These are phyloP conservation scores for Squalus acanthias DNA, from an alignment of 2,797 vertebrate species.

Conservation along the genomic window DNA sequence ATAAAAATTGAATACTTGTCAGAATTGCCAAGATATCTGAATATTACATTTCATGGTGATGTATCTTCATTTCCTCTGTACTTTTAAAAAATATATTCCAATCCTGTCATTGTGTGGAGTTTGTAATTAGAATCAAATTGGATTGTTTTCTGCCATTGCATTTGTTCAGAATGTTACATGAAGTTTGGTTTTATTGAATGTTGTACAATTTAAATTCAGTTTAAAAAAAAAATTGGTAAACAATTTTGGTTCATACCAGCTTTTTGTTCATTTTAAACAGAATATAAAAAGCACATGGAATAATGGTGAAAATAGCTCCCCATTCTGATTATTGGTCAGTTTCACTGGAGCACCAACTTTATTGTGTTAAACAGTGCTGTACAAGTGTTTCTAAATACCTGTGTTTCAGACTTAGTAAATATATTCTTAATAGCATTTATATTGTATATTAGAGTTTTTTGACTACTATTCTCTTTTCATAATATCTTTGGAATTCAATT, in stretches of 20 bases:
- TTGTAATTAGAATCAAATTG: background rate
- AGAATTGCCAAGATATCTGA: slow-evolving; percentile 21
- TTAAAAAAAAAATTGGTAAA: background rate
- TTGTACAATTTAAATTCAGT: background rate
- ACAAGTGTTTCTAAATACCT: background rate
- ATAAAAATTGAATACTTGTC: slow-evolving; percentile 6
- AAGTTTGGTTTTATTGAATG: background rate
- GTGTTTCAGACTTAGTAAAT: background rate
- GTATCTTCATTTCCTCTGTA: background rate
- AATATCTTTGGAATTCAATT: background rate
- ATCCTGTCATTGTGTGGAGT: too few relatives aligned
- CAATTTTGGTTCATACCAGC: background rate
- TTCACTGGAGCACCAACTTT: background rate
- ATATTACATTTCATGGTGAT: background rate
- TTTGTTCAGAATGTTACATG: background rate
- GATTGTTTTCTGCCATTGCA: background rate
- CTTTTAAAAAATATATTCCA: background rate
- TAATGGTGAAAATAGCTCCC: background rate
- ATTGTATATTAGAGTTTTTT: background rate
- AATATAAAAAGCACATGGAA: background rate
- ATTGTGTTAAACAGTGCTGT: background rate
- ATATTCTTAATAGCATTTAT: background rate
- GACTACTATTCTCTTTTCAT: background rate
- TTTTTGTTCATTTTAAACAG: background rate
- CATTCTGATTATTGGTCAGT: background rate